Evolutionary conservation across 2,888 invertebrate species (phyloP), one percentile per base, ranked within the genome.

Genomic region (Ypsolopha scabrella): DNA sequence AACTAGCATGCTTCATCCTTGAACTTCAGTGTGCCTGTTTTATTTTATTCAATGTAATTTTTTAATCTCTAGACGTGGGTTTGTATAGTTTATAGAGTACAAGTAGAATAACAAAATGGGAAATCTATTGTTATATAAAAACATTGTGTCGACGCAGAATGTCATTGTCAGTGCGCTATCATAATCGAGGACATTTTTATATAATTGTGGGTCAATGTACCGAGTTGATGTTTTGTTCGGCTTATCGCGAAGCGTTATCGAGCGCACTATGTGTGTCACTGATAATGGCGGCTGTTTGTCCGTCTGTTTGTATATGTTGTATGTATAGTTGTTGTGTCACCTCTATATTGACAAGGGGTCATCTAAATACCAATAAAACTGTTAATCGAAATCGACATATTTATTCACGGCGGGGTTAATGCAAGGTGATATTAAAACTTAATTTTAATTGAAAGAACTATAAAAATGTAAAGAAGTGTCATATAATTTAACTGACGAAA

Each of bases 131-230:
- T 43, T 43, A 43, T 24, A 43, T 24, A 43, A 43, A 14, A 14
- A 13, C 24, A 24, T 3, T 39, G 14, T 43, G n/a, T 24, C 1
- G 11, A 33, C 46, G 8, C 9, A 38, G 33, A 82, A 82, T 83
- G 80, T 85, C 85, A 85, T 73, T 83, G 82, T 76, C 85, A 82
- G 66, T 65, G 58, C 64, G 72, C 75, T 81, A 81, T 82, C 80
- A 68, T 64, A 75, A 77, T 74, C 67, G 81, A 80, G 75, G 75
- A 75, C 73, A 74, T 81, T 80, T 86, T 85, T 82, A 81, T 82
- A 83, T 82, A 83, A 85, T 80, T 81, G 72, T 86, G 82, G 86
- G 86, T 85, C 86, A 83, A 72, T 80, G 85, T 80, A 82, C 83
- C 80, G 79, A 73, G 65, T 62, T 72, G 76, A 69, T 81, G 81